Base-by-base conservation (phyloP, 2,888 invertebrate species). In the Trisateles emortualis region DNA sequence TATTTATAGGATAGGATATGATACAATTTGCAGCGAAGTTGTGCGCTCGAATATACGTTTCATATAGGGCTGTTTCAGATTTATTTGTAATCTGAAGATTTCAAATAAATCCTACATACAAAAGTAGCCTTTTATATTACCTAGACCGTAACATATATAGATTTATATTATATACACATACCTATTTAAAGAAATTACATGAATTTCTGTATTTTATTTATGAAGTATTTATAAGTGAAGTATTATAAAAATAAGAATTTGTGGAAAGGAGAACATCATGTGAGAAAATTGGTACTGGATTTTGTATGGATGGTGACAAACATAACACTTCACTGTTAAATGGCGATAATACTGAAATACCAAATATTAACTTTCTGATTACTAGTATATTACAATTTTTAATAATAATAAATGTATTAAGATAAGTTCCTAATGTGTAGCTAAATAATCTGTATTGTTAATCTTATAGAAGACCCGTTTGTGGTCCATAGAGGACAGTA, bases 111-210 rank as follows among this genome's bases (percentile, higher is more conserved):
- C n/a, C n/a, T n/a, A n/a, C n/a, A n/a, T n/a, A n/a, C n/a, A n/a
- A n/a, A n/a, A n/a, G n/a, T n/a, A 22, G 22, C 22, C 5, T 22
- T 26, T 3, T 26, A 26, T 6, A 8, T 51, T 52, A 43, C 33
- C 24, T 58, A 58, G 67, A 53, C 70, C 70, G 70, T 67, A 65
- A 69, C 66, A 67, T 67, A 64, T 68, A 65, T 68, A 65, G 51
- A 50, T 22, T 40, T 50, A 52, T 9, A 66, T 48, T n/a, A n/a
- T 26, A 8, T 26, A 26, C 9, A 8, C 64, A 65, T 68, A 61
- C 51, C 47, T 29, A 45, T 50, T 47, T 6, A 62, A 47, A 57
- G 40, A 55, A 45, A 10, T 11, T n/a, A n/a, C n/a, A 51, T 17
- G 40, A 41, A 48, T 22, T 51, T 53, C 51, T 49, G 50, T 68